Conservation (phyloP, 2,888 invertebrate genomes). For the Mesorhabditis spiculigera region DNA sequence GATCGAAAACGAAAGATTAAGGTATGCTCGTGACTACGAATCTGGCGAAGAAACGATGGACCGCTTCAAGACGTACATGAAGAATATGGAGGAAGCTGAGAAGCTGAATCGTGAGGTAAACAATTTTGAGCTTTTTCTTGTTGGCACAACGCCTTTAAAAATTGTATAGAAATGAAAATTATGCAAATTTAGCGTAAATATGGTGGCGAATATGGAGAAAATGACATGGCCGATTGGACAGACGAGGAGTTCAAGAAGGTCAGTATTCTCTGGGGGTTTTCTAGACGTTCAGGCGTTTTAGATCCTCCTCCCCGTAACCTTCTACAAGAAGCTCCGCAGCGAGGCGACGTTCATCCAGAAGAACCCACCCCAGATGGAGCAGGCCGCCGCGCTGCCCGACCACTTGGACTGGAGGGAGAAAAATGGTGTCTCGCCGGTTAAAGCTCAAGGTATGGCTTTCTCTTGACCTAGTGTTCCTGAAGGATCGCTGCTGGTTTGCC, state of each 20-base stretch:
- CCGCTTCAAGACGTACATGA: slow-evolving; percentile 2
- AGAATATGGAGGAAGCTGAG: not conserved
- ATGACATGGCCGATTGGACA: slow-evolving; percentile 49
- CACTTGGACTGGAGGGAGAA: slow-evolving; percentile 55
- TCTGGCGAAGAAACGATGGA: not conserved
- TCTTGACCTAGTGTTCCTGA: no score
- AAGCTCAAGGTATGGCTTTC: slow-evolving; percentile 42
- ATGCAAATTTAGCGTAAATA: not conserved
- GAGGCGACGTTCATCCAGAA: slow-evolving; percentile 43
- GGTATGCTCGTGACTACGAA: not conserved
- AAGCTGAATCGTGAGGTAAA: not conserved
- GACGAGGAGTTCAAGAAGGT: slow-evolving; percentile 52
- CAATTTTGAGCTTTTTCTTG: not conserved
- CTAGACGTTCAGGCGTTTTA: slow-evolving; percentile 12
- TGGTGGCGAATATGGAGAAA: slow-evolving; percentile 41
- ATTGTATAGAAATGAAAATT: no score
- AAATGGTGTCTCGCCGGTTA: slow-evolving; percentile 55
- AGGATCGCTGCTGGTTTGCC: no score
- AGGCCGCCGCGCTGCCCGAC: slow-evolving; percentile 30
- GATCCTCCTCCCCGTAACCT: slow-evolving; percentile 44
- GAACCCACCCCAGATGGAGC: slow-evolving; percentile 24
- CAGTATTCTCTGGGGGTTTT: no score
- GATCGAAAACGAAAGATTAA: not conserved
- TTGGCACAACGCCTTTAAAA: no score
- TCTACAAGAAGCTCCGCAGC: slow-evolving; percentile 39